Evolutionary conservation across 2,113 vertebrate species (phyloP).

Genomic region (Anguilla rostrata): DNA sequence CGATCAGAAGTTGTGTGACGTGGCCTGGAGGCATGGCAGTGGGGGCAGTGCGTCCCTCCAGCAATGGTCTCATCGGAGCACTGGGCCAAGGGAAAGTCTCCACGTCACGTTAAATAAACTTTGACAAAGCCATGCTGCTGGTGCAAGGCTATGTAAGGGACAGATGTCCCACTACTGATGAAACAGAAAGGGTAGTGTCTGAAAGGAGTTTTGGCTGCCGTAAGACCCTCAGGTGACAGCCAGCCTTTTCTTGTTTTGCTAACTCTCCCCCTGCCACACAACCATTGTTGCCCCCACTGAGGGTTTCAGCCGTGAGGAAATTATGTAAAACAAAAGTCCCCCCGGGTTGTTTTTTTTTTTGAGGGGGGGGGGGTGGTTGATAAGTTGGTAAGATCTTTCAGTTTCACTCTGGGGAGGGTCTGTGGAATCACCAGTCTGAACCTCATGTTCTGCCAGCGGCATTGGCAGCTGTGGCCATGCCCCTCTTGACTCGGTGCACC

Average conservation of each 20-base stretch:
- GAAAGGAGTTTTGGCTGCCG: slow-evolving; percentile 15
- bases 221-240: slow-evolving; percentile 25
- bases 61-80: not conserved
- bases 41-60: not conserved
- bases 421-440: not conserved
- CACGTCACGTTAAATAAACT: slow-evolving; percentile 7
- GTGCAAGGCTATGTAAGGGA: slow-evolving; percentile 27
- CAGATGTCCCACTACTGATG: slow-evolving; percentile 41
- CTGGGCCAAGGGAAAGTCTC: not conserved
- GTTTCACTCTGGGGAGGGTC: not conserved
- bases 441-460: not conserved
- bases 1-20: not conserved
- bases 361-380: not conserved
- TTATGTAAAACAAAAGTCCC: not conserved
- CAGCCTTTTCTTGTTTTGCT: slow-evolving; percentile 2
- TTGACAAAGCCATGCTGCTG: slow-evolving; percentile 21
- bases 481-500: not conserved
- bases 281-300: not conserved
- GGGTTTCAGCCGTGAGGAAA: not conserved
- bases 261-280: not conserved
- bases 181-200: slow-evolving; percentile 33
- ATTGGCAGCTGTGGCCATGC: not conserved
- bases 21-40: not conserved
- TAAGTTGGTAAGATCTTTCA: not conserved
- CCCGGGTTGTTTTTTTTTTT: not conserved